Evolutionary conservation across 2,888 invertebrate genomes (phyloP).

Genomic region (Prenolepis imparis): DNA sequence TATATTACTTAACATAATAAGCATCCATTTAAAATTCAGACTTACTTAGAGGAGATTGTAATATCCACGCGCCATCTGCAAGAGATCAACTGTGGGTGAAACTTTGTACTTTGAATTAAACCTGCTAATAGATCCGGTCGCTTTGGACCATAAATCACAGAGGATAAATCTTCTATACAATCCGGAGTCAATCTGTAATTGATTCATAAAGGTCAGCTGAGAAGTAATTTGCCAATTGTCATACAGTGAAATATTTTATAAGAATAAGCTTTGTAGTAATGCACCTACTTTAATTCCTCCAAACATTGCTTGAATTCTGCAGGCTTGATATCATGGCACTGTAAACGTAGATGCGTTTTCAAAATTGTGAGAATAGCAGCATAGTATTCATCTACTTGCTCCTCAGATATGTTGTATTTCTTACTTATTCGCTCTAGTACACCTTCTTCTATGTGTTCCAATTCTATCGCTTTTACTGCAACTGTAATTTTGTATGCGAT

Average conservation of each 20-base stretch:
- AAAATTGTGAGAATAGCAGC: constrained; percentile 87
- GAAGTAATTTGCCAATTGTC: background rate
- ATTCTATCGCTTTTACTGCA: constrained; percentile 83
- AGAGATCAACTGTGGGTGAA: constrained; percentile 84
- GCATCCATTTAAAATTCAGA: constrained; percentile 10
- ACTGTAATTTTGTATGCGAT: constrained; percentile 72
- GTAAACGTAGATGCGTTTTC: constrained; percentile 86
- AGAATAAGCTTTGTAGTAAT: background rate
- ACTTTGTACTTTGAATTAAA: constrained; percentile 85
- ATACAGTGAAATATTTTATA: background rate
- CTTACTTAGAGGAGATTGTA: constrained; percentile 87
- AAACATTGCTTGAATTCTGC: constrained; percentile 86
- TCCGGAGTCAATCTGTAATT: constrained; percentile 85
- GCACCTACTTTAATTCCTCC: constrained; percentile 85
- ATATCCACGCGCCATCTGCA: constrained; percentile 88
- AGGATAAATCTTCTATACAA: constrained; percentile 87
- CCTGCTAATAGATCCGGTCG: constrained; percentile 83
- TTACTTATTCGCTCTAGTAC: constrained; percentile 82
- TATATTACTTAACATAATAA: constrained; percentile 18
- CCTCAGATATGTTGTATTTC: constrained; percentile 83
- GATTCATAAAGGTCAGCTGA: background rate
- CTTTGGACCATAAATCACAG: constrained; percentile 87
- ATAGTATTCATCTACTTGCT: constrained; percentile 87
- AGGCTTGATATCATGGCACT: constrained; percentile 86
- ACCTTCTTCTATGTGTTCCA: constrained; percentile 83